Evolutionary conservation across 2,797 vertebrate species (phyloP).

Genomic region (Avahi laniger): DNA sequence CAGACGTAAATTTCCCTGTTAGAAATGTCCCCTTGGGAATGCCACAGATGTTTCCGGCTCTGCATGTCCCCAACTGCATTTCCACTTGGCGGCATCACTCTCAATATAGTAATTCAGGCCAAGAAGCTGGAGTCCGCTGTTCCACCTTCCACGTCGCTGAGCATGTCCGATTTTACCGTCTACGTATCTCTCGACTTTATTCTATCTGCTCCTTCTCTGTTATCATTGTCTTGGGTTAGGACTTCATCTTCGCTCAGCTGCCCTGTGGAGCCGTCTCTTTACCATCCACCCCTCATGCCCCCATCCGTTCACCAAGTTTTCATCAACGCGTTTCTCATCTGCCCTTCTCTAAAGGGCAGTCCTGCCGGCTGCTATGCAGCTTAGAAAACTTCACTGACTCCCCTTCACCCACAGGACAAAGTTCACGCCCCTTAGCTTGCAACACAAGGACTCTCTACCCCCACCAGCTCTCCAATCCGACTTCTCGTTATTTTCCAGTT

Average conservation of each 20-base stretch:
- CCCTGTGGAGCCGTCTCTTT: not conserved
- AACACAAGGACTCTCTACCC: not conserved
- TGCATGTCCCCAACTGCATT: not conserved
- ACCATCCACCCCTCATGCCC: not conserved
- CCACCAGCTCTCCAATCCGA: not conserved
- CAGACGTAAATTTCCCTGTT: not conserved
- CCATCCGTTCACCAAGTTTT: not conserved
- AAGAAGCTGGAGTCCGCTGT: not conserved
- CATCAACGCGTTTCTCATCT: not conserved
- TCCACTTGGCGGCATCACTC: not conserved
- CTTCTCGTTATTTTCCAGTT: not conserved
- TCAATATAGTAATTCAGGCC: not conserved
- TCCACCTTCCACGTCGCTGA: not conserved
- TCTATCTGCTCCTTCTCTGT: not conserved
- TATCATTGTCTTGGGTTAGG: not conserved
- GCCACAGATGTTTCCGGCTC: not conserved
- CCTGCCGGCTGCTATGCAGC: not conserved
- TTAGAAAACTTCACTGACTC: not conserved
- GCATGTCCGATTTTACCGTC: not conserved
- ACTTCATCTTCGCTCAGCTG: not conserved
- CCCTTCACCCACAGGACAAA: not conserved
- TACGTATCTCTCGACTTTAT: not conserved
- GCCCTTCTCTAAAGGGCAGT: not conserved
- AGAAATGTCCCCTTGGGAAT: not conserved
- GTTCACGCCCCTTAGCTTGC: not conserved